Conservation (phyloP, 2,797 vertebrate genomes). For the Poeciliopsis paucimaculata region DNA sequence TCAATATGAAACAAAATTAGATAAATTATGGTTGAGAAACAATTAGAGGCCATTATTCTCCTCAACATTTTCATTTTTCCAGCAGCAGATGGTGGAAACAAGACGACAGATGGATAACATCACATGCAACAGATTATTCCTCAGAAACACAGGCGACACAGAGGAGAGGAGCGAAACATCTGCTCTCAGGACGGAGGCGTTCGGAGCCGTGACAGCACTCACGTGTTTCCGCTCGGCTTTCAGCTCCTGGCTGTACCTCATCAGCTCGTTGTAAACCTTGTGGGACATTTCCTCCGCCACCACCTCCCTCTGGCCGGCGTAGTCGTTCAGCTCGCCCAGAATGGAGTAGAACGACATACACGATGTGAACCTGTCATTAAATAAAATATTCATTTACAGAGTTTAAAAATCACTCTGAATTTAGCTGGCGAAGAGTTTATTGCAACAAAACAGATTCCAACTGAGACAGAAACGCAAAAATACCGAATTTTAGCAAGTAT, state of each 20-base stretch:
- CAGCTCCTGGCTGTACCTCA: constrained; percentile 95
- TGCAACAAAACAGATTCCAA: no score
- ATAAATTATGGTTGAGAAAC: background rate
- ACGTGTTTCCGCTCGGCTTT: constrained; percentile 97
- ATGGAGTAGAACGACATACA: constrained; percentile 96
- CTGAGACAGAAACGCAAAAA: no score
- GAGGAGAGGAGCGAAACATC: constrained; percentile 28
- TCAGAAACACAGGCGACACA: constrained; percentile 11
- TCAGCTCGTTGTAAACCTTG: constrained; percentile 93
- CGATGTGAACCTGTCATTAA: constrained; percentile 88
- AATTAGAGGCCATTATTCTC: constrained; percentile 29
- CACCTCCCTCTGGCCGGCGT: constrained; percentile 97
- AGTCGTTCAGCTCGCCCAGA: constrained; percentile 97
- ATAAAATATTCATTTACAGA: background rate
- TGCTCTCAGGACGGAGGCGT: background rate
- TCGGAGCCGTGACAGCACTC: constrained; percentile 56
- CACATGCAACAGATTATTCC: constrained; percentile 55
- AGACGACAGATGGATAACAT: constrained; percentile 58
- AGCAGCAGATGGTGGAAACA: constrained; percentile 44
- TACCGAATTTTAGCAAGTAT: background rate
- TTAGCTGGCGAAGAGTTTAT: background rate
- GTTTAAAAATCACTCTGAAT: background rate
- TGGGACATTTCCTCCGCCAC: constrained; percentile 98
- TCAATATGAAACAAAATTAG: background rate
- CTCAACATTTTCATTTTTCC: constrained; percentile 15